Conservation (phyloP, 2,113 vertebrate genomes). For the Malurus alboscapulatus region DNA sequence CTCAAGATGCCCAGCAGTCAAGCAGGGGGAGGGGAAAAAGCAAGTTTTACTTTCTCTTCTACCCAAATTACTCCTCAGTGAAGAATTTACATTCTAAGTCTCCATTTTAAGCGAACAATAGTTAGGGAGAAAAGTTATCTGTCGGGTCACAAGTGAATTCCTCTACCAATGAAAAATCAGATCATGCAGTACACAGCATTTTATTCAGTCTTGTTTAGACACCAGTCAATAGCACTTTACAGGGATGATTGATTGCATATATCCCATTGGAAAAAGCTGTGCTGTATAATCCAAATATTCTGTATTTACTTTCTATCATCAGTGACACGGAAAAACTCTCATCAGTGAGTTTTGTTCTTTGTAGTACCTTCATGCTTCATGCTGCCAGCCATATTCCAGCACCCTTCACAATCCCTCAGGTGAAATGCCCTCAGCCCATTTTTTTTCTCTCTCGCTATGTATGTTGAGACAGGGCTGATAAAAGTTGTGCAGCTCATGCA, state of each 20-base stretch:
- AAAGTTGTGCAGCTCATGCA: not conserved
- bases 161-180: not conserved
- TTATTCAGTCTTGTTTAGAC: not conserved
- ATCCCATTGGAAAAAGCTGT: not conserved
- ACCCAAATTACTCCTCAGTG: not conserved
- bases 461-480: not conserved
- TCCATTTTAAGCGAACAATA: not conserved
- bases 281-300: not conserved
- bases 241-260: not conserved
- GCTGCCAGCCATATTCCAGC: not conserved
- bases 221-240: not conserved
- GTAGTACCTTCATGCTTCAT: not conserved
- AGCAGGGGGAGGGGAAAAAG: rapidly evolving
- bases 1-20: not conserved
- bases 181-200: not conserved
- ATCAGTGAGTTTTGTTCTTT: not conserved
- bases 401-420: not conserved
- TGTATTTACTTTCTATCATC: not conserved
- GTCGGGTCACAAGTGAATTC: not conserved
- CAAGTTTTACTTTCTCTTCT: not conserved
- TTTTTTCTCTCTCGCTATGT: not conserved
- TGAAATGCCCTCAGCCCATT: not conserved
- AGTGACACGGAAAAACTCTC: not conserved
- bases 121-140: not conserved
- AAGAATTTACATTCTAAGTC: not conserved